phyloP scores from a whole-genome alignment of 2,113 vertebrate genomes.

The Pangasianodon gigas region DNA sequence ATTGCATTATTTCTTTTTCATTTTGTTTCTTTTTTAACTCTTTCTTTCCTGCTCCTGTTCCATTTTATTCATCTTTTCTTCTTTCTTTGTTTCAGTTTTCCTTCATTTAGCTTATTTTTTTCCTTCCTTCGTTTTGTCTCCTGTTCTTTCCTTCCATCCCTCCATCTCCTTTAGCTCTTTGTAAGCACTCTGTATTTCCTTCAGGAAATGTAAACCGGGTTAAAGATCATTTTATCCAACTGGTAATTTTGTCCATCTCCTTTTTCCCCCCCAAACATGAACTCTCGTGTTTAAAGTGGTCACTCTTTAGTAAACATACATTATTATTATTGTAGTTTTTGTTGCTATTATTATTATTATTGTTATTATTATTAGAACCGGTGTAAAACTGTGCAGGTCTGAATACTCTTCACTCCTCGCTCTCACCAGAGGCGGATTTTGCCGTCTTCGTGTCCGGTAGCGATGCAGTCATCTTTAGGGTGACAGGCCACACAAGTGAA shows the following conservation, averaged over 20 bases:
- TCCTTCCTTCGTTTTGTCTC: too few relatives aligned
- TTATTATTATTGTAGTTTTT: background rate
- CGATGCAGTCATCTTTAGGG: conserved; percentile 90
- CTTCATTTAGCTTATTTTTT: too few relatives aligned
- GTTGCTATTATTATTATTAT: background rate
- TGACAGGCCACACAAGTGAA: conserved; percentile 87
- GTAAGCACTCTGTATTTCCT: background rate
- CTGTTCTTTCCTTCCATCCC: background rate
- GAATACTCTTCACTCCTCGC: background rate
- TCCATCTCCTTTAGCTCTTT: background rate
- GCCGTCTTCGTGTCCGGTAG: conserved; percentile 89
- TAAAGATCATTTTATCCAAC: too few relatives aligned
- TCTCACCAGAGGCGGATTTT: conserved; percentile 94
- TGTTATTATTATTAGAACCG: background rate
- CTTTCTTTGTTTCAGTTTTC: background rate
- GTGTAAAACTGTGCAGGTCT: background rate
- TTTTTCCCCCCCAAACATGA: too few relatives aligned
- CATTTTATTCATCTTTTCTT: background rate
- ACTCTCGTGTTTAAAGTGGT: background rate
- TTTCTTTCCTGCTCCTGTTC: background rate
- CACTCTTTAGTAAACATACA: background rate
- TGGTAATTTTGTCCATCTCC: too few relatives aligned
- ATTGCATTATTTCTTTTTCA: too few relatives aligned
- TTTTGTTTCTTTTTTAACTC: too few relatives aligned
- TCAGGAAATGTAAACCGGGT: too few relatives aligned